Percentiles rank a stretch among this genome's conserved stretches.
These are phyloP conservation scores for Luscinia luscinia DNA, from an alignment of 2,797 vertebrate genomes.

Conservation along the genomic window DNA sequence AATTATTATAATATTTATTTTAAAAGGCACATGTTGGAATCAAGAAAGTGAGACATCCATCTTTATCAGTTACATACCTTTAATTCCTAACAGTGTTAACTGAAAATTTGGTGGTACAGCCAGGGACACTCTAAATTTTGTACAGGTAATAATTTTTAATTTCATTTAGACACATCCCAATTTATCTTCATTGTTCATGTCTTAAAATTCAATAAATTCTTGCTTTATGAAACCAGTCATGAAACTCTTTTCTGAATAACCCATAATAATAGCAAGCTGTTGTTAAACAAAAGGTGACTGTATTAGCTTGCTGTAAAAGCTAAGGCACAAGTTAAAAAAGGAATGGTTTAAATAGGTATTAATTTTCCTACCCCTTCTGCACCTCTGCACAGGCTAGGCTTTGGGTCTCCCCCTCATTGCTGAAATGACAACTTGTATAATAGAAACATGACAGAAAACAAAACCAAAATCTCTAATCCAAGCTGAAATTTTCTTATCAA, in stretches of 20 bases:
- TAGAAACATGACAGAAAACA: background rate
- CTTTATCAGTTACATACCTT: constrained; percentile 68
- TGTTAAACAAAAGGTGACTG: background rate
- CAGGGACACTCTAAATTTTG: constrained; percentile 45
- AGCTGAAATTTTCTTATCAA: background rate
- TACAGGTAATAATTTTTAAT: constrained; percentile 73
- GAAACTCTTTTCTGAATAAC: constrained; percentile 44
- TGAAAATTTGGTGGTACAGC: constrained; percentile 38
- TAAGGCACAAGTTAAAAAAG: background rate
- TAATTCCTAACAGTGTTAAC: constrained; percentile 61
- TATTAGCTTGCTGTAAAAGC: background rate
- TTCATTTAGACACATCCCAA: constrained; percentile 66
- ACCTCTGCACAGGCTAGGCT: background rate
- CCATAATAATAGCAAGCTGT: constrained; percentile 27
- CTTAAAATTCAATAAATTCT: constrained; percentile 52
- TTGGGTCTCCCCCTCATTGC: background rate
- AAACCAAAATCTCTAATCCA: background rate
- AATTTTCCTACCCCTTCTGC: background rate
- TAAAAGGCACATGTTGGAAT: constrained; percentile 45
- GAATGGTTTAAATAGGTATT: background rate
- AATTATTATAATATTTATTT: constrained; percentile 77
- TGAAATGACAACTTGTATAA: background rate
- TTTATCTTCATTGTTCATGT: constrained; percentile 65
- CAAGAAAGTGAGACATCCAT: constrained; percentile 66
- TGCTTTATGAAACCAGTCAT: constrained; percentile 49